Evolutionary conservation across 2,113 vertebrate species (phyloP), one percentile per base, ranked within the genome.

Genomic region (Syngnathus floridae): DNA sequence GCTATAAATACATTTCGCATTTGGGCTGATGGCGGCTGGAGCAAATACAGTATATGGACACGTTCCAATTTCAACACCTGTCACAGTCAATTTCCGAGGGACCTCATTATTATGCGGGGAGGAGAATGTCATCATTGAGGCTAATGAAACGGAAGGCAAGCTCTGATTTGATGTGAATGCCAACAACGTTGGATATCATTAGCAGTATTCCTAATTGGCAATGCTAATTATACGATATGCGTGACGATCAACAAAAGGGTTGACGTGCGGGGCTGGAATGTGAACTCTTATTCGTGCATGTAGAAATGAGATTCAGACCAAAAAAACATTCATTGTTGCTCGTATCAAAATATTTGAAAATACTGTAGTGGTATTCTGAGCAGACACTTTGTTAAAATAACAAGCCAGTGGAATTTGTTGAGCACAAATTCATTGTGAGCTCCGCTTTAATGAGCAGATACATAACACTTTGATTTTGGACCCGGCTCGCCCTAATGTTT

Each of bases 1-100:
- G 40, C 22, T 7, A 38, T 41, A 37, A 74, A 77, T 73, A 73
- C 69, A 49, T 68, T 75, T 79, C 63, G 70, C 64, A 60, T 81
- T 66, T 63, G 48, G 51, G 64, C 71, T 46, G 60, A 78, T 62
- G 51, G 51, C n/a, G 1, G 66, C 21, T 78, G 69, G 74, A 69
- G 54, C 26, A 74, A 63, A 59, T 59, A 35, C 54, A 56, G 26
- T 17, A 54, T 63, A 73, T 73, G 70, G 68, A 78, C 57, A 61
- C 71, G 46, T n/a, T 78, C 71, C 70, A 75, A 56, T 64, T 67
- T 72, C 66, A 80, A 56, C 67, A 76, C 77, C 81, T 85, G 79
- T 82, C 78, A 70, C 49, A 65, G 66, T 46, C 64, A 17, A 22
- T 67, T 73, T 64, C 66, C 56, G 54, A 26, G 73, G 40, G 62